Percentiles rank a stretch among this genome's conserved stretches.
Conservation (phyloP, 2,888 invertebrate genomes). For the Epirrita christyi region DNA sequence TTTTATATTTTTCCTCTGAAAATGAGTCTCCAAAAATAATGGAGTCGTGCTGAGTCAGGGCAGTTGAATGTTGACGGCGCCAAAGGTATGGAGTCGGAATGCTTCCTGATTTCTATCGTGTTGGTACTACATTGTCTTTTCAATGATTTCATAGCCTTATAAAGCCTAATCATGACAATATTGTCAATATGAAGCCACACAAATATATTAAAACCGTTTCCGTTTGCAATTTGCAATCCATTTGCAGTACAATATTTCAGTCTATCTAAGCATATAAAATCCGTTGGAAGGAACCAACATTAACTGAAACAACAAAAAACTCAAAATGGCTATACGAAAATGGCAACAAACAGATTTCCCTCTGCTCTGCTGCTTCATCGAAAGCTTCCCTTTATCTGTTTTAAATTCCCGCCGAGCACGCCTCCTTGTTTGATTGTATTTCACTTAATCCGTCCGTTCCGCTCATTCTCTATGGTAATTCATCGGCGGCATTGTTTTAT, state of each 20-base stretch:
- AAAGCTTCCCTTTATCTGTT: conserved; percentile 55
- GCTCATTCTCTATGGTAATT: conserved; percentile 81
- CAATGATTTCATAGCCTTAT: too few species aligned
- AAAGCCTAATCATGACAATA: too few species aligned
- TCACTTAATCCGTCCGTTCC: conserved; percentile 80
- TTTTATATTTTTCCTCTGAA: background rate
- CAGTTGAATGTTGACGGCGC: background rate
- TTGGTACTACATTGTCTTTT: too few species aligned
- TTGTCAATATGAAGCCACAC: too few species aligned
- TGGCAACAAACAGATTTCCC: conserved; percentile 55
- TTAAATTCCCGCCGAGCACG: conserved; percentile 65
- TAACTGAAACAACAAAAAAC: conserved; percentile 40
- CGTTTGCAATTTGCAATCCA: too few species aligned
- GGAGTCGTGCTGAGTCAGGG: background rate
- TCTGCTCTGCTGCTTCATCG: conserved; percentile 47
- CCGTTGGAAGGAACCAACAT: conserved; percentile 37
- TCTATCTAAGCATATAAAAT: background rate
- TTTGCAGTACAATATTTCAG: too few species aligned
- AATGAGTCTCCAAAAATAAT: background rate
- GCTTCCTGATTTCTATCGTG: too few species aligned
- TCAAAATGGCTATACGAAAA: conserved; percentile 50
- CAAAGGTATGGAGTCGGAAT: background rate
- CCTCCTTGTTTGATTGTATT: conserved; percentile 77
- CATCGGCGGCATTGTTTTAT: conserved; percentile 78
- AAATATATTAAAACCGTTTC: too few species aligned